These are phyloP conservation scores for Parotocinclus haroldoi DNA, from an alignment of 2,797 vertebrate species.

Conservation along the genomic window DNA sequence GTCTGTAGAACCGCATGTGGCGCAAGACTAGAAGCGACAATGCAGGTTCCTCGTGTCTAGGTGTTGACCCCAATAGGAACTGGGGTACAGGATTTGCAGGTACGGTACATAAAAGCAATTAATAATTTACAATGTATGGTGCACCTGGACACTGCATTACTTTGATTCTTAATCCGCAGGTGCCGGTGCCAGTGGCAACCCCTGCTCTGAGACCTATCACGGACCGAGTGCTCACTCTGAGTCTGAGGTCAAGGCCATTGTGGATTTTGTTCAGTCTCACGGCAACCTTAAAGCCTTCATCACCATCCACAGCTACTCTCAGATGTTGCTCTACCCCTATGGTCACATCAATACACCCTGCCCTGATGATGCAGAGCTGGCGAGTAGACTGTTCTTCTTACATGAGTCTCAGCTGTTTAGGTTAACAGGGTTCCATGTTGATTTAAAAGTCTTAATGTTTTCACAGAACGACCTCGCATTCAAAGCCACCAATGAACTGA, in stretches of 20 bases:
- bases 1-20: constrained; percentile 87
- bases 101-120: constrained; percentile 46
- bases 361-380: constrained; percentile 76
- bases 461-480: constrained; percentile 73
- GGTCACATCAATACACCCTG: constrained; percentile 72
- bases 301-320: constrained; percentile 94
- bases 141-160: background rate
- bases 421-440: background rate
- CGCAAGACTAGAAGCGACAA: constrained; percentile 87
- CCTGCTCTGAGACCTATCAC: constrained; percentile 81
- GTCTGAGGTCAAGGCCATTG: constrained; percentile 85
- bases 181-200: constrained; percentile 73
- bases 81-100: constrained; percentile 88
- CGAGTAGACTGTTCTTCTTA: constrained; percentile 50
- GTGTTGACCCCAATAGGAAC: constrained; percentile 93
- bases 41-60: constrained; percentile 67
- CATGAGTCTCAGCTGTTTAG: background rate
- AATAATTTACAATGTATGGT: background rate
- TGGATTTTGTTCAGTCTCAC: constrained; percentile 83
- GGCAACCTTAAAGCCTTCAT: constrained; percentile 88
- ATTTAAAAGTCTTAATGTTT: background rate
- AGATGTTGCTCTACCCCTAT: constrained; percentile 90
- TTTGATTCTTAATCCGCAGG: constrained; percentile 58
- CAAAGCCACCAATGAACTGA: constrained; percentile 72
- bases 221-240: constrained; percentile 82